A percentile compares a stretch with the other conserved stretches of the same genome.
These are phyloP conservation scores for Ceratina calcarata DNA, from an alignment of 1,140 invertebrate species.

Conservation along the genomic window DNA sequence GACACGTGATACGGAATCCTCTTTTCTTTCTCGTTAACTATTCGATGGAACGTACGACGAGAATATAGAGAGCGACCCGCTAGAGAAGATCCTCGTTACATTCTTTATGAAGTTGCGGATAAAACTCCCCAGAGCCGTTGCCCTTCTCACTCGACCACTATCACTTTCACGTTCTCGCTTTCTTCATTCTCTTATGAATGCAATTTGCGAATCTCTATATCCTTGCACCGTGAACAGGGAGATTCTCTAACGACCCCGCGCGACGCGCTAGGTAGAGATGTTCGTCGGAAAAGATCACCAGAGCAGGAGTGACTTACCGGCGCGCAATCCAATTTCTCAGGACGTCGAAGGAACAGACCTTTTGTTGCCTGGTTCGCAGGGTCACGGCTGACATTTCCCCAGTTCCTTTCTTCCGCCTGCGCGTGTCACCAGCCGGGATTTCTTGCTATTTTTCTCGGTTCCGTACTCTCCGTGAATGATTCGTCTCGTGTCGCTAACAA, in stretches of 20 bases:
- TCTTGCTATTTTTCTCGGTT: not conserved
- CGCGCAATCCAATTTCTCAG: conserved; percentile 12
- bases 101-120: conserved; percentile 28
- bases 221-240: not conserved
- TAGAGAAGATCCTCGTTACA: conserved; percentile 8
- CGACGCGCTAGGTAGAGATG: not conserved
- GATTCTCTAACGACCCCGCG: not conserved
- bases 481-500: not conserved
- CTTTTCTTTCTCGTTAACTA: conserved; percentile 21
- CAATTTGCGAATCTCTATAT: not conserved
- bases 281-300: not conserved
- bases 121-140: not conserved
- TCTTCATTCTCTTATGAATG: not conserved
- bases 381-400: not conserved
- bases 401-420: not conserved
- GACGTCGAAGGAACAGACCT: not conserved
- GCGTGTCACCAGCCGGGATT: not conserved
- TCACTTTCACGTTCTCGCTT: not conserved
- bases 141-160: not conserved
- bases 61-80: not conserved
- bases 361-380: not conserved
- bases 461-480: not conserved
- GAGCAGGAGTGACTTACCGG: not conserved
- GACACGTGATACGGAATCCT: not conserved
- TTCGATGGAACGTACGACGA: conserved; percentile 9